Conservation (phyloP, 2,888 invertebrate species). For the Periphyllus acericola region DNA sequence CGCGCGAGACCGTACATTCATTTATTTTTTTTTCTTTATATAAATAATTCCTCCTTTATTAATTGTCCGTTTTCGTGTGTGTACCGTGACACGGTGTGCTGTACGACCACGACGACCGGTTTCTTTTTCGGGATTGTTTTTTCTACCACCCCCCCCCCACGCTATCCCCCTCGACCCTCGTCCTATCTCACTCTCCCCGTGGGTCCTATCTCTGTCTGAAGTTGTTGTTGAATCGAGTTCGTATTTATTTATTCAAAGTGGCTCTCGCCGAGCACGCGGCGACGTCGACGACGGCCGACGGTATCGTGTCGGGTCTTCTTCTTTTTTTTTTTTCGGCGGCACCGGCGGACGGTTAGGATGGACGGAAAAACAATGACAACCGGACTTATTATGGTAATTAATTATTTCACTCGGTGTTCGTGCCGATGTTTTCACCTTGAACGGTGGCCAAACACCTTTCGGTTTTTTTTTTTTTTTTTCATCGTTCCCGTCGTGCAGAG, state of each 20-base stretch:
- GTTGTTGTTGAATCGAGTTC: background rate
- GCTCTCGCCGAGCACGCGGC: slow-evolving; percentile 34
- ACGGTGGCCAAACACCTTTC: slow-evolving; percentile 57
- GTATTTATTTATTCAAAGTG: slow-evolving; percentile 48
- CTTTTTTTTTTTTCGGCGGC: background rate
- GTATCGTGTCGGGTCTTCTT: slow-evolving; percentile 37
- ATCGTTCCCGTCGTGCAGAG: background rate
- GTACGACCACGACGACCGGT: slow-evolving; percentile 39
- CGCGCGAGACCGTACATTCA: background rate
- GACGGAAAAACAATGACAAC: slow-evolving; percentile 52
- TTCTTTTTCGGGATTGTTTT: slow-evolving; percentile 47
- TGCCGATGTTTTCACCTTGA: slow-evolving; percentile 58
- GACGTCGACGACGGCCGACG: too few species aligned
- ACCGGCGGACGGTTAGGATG: background rate
- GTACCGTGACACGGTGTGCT: background rate
- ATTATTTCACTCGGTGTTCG: slow-evolving; percentile 54
- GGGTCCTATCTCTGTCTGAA: too few species aligned
- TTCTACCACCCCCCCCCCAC: too few species aligned
- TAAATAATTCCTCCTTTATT: slow-evolving; percentile 29
- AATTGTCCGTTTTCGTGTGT: slow-evolving; percentile 55
- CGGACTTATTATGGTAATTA: slow-evolving; percentile 58
- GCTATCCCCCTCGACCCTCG: too few species aligned
- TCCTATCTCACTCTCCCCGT: too few species aligned
- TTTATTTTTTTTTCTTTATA: background rate
- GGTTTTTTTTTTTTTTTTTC: slow-evolving; percentile 28